phyloP scores from a whole-genome alignment of 2,797 vertebrate species.

The Atherinosoma microstoma region DNA sequence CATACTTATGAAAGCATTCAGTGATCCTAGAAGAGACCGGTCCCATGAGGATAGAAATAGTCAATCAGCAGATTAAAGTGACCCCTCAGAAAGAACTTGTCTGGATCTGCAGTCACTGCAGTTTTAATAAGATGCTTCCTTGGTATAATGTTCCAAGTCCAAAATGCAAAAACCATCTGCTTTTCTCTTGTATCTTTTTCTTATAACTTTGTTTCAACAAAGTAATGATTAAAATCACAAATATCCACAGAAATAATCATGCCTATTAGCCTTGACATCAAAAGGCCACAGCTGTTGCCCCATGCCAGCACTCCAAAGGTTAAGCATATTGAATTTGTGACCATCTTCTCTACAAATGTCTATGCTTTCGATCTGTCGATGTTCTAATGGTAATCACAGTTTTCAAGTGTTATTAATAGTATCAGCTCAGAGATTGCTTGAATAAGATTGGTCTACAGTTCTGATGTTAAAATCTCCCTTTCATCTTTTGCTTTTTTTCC shows the following conservation, averaged over 20 bases:
- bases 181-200: background rate
- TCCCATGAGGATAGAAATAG: no score
- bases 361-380: slow-evolving; percentile 2
- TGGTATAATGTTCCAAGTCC: no score
- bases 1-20: no score
- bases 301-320: slow-evolving; percentile 17
- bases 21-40: no score
- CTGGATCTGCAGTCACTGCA: background rate
- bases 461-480: background rate
- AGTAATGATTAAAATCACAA: background rate
- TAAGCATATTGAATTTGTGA: slow-evolving; percentile 23
- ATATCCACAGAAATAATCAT: background rate
- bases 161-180: no score
- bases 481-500: background rate
- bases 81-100: background rate
- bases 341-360: slow-evolving; percentile 2
- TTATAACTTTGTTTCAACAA: background rate
- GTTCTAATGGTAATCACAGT: background rate
- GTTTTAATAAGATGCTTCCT: background rate
- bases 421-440: background rate
- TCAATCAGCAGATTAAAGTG: background rate
- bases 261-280: slow-evolving; percentile 1
- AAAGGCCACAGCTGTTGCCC: slow-evolving; percentile 18
- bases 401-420: background rate
- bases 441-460: background rate